Conservation (phyloP, 2,888 invertebrate species). For the Gastrophysa polygoni region DNA sequence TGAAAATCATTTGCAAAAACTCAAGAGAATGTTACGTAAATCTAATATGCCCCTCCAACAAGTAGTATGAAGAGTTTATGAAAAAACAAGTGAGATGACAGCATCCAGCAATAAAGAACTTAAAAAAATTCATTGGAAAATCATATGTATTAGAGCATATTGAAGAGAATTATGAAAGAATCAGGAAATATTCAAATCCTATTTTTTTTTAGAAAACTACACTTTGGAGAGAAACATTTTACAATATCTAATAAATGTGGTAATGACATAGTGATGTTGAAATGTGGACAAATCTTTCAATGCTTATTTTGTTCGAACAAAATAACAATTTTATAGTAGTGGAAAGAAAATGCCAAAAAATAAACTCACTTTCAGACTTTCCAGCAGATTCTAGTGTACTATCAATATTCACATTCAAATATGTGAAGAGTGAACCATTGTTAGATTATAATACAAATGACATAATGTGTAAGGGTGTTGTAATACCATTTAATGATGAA, state of each 20-base stretch:
- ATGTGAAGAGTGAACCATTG: not conserved
- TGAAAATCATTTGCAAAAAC: slow-evolving; percentile 22
- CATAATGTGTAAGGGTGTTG: not conserved
- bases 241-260: too few species aligned
- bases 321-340: not conserved
- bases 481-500: not conserved
- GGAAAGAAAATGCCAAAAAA: not conserved
- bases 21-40: slow-evolving; percentile 26
- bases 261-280: too few species aligned
- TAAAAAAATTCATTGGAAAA: too few species aligned
- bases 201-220: too few species aligned
- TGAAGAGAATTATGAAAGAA: too few species aligned
- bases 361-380: not conserved
- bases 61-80: slow-evolving; percentile 11
- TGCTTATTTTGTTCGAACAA: too few species aligned
- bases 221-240: too few species aligned
- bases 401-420: slow-evolving; percentile 2
- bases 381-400: not conserved
- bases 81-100: not conserved
- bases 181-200: too few species aligned
- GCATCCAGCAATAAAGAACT: too few species aligned
- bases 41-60: slow-evolving; percentile 22
- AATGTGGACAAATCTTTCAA: too few species aligned
- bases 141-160: too few species aligned
- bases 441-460: slow-evolving; percentile 1